Conservation (phyloP, 2,797 vertebrate species). For the Aratinga solstitialis region DNA sequence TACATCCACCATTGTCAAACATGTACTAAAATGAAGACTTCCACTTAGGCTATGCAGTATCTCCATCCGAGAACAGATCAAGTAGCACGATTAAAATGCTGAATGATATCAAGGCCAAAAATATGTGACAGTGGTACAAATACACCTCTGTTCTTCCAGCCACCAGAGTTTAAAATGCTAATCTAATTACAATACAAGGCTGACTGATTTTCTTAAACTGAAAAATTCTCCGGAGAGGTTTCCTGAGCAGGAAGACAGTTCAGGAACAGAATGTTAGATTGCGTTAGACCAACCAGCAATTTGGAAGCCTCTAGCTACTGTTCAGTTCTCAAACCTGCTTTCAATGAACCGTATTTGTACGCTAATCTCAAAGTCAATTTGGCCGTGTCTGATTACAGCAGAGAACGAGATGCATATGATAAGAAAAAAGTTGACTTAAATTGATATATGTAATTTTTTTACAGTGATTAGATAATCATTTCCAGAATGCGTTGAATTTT, state of each 20-base stretch:
- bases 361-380: constrained; percentile 49
- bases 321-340: constrained; percentile 60
- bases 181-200: constrained; percentile 56
- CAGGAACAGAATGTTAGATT: constrained; percentile 26
- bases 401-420: constrained; percentile 43
- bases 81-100: not conserved
- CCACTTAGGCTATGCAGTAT: not conserved
- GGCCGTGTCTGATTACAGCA: constrained; percentile 41
- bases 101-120: not conserved
- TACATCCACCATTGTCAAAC: not conserved
- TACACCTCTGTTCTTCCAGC: not conserved
- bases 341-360: constrained; percentile 57
- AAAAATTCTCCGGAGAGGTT: constrained; percentile 39
- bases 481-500: constrained; percentile 37
- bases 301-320: constrained; percentile 51
- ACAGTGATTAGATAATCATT: constrained; percentile 54
- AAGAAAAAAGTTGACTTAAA: constrained; percentile 50
- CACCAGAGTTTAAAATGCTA: constrained; percentile 34
- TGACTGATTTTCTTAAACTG: constrained; percentile 47
- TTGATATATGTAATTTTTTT: constrained; percentile 32
- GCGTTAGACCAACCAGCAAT: not conserved
- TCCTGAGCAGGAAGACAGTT: constrained; percentile 56
- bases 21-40: not conserved
- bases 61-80: not conserved
- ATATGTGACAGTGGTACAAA: constrained; percentile 57